phyloP scores from a whole-genome alignment of 2,113 vertebrate species.

The Dipodomys ordii region DNA sequence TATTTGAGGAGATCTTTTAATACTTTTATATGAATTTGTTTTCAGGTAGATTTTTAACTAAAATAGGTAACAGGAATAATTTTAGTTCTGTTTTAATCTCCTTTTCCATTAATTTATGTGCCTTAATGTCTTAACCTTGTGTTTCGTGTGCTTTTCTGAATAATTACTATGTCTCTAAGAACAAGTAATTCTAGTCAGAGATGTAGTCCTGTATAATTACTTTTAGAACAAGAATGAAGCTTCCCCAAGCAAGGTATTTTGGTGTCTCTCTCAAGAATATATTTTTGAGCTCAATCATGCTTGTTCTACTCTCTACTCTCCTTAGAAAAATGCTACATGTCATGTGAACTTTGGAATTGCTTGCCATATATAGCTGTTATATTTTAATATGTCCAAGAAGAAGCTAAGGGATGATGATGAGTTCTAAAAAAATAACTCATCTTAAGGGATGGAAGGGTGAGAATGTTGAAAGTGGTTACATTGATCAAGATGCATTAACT shows the following conservation, averaged over 20 bases:
- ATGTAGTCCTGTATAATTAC: too few relatives aligned
- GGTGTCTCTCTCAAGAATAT: not conserved
- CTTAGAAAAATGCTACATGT: not conserved
- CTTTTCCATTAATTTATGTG: not conserved
- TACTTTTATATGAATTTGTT: not conserved
- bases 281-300: not conserved
- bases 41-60: not conserved
- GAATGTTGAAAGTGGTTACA: too few relatives aligned
- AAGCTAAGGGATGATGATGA: not conserved
- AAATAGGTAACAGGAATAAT: not conserved
- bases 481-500: too few relatives aligned
- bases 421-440: too few relatives aligned
- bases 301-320: not conserved
- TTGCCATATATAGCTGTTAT: not conserved
- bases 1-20: not conserved
- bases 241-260: not conserved
- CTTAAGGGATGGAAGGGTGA: too few relatives aligned
- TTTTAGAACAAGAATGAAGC: not conserved
- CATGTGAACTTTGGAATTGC: not conserved
- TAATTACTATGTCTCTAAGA: not conserved
- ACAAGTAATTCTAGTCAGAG: not conserved
- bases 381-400: not conserved
- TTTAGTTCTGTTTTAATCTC: not conserved
- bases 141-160: not conserved
- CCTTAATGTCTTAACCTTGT: not conserved